Evolutionary conservation across 2,113 vertebrate genomes (phyloP).

Genomic region (Oreochromis spilurus): DNA sequence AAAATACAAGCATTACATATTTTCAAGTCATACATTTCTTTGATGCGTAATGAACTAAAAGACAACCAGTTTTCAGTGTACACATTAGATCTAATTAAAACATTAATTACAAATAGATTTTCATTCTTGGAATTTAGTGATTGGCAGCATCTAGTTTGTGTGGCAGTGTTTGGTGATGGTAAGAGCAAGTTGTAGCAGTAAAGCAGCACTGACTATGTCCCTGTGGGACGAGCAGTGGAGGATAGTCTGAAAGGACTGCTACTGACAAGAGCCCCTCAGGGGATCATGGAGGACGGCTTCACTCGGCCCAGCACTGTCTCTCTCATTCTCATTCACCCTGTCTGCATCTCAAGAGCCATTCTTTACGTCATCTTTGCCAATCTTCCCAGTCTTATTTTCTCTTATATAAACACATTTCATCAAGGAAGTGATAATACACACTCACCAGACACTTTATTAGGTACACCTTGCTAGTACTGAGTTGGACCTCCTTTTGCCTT

Average conservation of each 20-base stretch:
- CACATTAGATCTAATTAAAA: neutral
- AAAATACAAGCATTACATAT: neutral
- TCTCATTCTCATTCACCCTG: neutral
- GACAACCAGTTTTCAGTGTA: neutral
- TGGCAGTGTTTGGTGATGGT: neutral
- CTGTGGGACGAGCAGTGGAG: neutral
- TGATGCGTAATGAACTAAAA: neutral
- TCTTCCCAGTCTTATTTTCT: neutral
- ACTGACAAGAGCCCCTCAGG: slow-evolving; percentile 49
- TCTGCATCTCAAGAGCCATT: neutral
- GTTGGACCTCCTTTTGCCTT: neutral
- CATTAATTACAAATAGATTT: neutral
- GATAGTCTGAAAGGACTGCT: slow-evolving; percentile 29
- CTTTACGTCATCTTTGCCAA: neutral
- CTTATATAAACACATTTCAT: neutral
- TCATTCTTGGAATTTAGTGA: neutral
- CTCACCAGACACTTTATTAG: neutral
- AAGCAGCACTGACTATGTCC: slow-evolving; percentile 19
- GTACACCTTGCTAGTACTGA: neutral
- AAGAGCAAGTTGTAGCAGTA: neutral
- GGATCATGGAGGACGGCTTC: slow-evolving; percentile 2
- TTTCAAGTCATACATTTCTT: neutral
- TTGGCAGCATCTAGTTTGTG: neutral
- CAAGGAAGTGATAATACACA: neutral
- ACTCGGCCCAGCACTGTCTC: neutral